Percentiles rank a stretch among this genome's conserved stretches.
Evolutionary conservation across 2,888 invertebrate species (phyloP).

Genomic region (Leptinotarsa peninsularis): DNA sequence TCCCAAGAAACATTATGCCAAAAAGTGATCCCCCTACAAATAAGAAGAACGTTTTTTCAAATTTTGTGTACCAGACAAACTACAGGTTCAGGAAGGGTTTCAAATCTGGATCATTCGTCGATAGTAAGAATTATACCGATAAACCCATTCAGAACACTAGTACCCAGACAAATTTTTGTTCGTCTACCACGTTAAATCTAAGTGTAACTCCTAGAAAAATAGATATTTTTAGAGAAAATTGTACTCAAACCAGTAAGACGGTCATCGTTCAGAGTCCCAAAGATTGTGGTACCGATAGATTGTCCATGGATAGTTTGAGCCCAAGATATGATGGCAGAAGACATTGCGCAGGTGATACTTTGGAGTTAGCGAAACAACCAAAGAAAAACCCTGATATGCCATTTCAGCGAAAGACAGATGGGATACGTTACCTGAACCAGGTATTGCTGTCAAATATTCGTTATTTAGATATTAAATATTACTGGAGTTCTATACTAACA

Average conservation of each 20-base stretch:
- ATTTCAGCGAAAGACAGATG: conserved; percentile 40
- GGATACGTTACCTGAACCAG: conserved; percentile 38
- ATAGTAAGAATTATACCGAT: not conserved
- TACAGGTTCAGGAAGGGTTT: conserved; percentile 33
- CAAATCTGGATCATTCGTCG: conserved; percentile 31
- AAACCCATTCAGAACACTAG: conserved; percentile 22
- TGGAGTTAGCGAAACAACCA: not conserved
- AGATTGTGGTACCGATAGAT: conserved; percentile 48
- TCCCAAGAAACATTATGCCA: conserved; percentile 35
- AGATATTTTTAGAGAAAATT: conserved; percentile 45
- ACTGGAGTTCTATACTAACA: no score
- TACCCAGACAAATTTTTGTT: conserved; percentile 43
- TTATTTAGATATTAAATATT: not conserved
- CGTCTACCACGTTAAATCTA: conserved; percentile 33
- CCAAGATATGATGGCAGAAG: conserved; percentile 46
- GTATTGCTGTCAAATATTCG: not conserved
- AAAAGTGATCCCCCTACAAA: conserved; percentile 29
- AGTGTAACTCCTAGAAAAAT: conserved; percentile 31
- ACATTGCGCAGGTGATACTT: conserved; percentile 3
- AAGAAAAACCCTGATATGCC: conserved; percentile 26
- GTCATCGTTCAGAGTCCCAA: conserved; percentile 67
- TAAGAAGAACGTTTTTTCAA: conserved; percentile 36
- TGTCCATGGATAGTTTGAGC: conserved; percentile 61
- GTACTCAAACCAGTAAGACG: conserved; percentile 73
- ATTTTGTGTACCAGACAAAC: conserved; percentile 45